Base-by-base conservation (phyloP, 2,113 vertebrate genomes). In the Dascyllus trimaculatus region DNA sequence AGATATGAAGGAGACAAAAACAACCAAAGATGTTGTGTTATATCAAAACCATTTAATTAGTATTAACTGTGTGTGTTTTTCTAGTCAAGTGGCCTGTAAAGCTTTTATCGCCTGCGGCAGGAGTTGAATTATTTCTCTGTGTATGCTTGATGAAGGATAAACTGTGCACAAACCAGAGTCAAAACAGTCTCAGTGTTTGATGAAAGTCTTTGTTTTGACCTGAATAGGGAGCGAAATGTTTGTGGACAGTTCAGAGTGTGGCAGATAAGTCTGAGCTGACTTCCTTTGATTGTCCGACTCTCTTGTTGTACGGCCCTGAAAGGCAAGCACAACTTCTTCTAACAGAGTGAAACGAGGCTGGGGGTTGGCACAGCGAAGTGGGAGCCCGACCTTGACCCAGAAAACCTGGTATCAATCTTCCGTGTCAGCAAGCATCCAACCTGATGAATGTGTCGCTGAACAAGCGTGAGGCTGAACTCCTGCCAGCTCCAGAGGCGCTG, bases 361-460 rank as follows among this genome's bases (percentile, higher is more conserved):
- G 45, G 25, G 10, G 38, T 59, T 71, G 45, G 63, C 43, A 51
- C 21, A 15, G 24, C 53, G 56, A 35, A 74, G 25, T 11, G 19
- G 24, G 22, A 68, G 11, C 32, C 51, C 40, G 35, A 88, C 75
- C 78, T 69, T 76, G 74, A 71, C 62, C 62, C 17, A 21, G 24
- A 43, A 81, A 83, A 43, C 53, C 45, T 75, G 57, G 53, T 53
- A 70, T 76, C 62, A 69, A 29, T 78, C 57, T 45, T 61, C 63
- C 29, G 54, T 68, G 67, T 81, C 80, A 71, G 51, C 43, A 19
- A 58, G 45, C 17, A 1, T 65, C 66, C 66, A 68, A 48, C 52
- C 66, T 81, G 76, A 81, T 79, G 80, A 85, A 71, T 68, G 72
- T 65, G 66, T 75, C 66, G 72, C 29, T 19, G 38, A 69, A 78